Conservation (phyloP, 2,113 vertebrate genomes). For the Andinoacara biseriatus region DNA sequence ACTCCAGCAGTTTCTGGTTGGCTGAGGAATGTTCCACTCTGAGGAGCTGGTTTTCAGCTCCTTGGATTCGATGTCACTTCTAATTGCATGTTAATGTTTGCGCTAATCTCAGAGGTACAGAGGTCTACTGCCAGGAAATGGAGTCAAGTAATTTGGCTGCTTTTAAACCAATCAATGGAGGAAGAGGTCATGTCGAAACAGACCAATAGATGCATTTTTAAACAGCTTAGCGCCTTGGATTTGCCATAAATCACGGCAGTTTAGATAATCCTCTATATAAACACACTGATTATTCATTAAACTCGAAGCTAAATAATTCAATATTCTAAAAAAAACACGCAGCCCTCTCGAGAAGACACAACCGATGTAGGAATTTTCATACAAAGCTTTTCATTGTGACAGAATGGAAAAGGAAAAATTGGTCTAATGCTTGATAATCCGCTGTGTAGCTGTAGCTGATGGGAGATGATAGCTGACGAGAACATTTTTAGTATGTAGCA, state of each 20-base stretch:
- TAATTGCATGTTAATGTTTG: slow-evolving; percentile 56
- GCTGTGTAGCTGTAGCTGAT: neutral
- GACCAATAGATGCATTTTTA: neutral
- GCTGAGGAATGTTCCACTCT: slow-evolving; percentile 62
- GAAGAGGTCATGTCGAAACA: slow-evolving; percentile 23
- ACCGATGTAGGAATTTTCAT: neutral
- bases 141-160: slow-evolving; percentile 16
- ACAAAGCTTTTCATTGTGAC: neutral
- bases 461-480: neutral
- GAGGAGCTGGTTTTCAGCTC: slow-evolving; percentile 54
- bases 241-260: slow-evolving; percentile 13
- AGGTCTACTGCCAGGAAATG: slow-evolving; percentile 22
- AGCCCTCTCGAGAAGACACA: fast-evolving
- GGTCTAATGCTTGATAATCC: neutral
- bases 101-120: slow-evolving; percentile 47
- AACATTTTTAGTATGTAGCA: neutral
- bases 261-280: slow-evolving; percentile 3
- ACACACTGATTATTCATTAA: neutral
- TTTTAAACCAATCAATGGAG: slow-evolving; percentile 39
- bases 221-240: neutral
- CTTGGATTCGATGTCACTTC: slow-evolving; percentile 56
- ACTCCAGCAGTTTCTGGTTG: slow-evolving; percentile 56
- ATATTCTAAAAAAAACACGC: neutral
- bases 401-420: neutral
- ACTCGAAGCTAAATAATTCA: neutral